Percentiles rank a stretch among this genome's conserved stretches.
These are phyloP conservation scores for Ceuthmochares aereus DNA, from an alignment of 2,113 vertebrate species.

Conservation along the genomic window DNA sequence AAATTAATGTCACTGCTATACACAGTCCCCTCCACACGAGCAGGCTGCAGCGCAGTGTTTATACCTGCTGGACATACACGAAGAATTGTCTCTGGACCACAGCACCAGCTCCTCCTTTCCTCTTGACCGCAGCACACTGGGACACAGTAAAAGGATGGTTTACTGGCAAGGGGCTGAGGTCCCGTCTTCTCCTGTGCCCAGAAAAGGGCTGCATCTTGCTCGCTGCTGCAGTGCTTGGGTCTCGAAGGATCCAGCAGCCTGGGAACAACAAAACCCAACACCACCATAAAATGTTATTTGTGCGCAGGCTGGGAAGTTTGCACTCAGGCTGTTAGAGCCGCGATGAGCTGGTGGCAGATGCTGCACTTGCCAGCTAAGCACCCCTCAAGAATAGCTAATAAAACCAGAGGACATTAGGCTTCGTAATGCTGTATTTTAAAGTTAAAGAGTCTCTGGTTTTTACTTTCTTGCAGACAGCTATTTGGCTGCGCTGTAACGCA, in stretches of 20 bases:
- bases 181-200: not conserved
- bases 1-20: not conserved
- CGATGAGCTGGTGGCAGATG: not conserved
- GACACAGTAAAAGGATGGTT: not conserved
- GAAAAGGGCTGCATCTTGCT: not conserved
- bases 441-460: not conserved
- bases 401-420: not conserved
- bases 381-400: not conserved
- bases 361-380: conserved; percentile 44
- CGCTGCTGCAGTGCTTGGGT: not conserved
- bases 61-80: not conserved
- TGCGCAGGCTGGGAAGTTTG: not conserved
- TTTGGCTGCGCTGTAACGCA: not conserved
- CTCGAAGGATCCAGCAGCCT: not conserved
- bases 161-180: not conserved
- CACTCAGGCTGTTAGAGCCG: not conserved
- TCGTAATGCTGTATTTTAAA: not conserved
- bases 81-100: not conserved
- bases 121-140: not conserved
- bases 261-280: not conserved
- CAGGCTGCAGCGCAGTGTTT: not conserved
- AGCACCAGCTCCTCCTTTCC: not conserved
- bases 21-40: not conserved
- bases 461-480: not conserved
- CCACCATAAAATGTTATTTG: not conserved